These are phyloP conservation scores for Odocoileus virginianus DNA, from an alignment of 2,113 vertebrate species.

Conservation along the genomic window DNA sequence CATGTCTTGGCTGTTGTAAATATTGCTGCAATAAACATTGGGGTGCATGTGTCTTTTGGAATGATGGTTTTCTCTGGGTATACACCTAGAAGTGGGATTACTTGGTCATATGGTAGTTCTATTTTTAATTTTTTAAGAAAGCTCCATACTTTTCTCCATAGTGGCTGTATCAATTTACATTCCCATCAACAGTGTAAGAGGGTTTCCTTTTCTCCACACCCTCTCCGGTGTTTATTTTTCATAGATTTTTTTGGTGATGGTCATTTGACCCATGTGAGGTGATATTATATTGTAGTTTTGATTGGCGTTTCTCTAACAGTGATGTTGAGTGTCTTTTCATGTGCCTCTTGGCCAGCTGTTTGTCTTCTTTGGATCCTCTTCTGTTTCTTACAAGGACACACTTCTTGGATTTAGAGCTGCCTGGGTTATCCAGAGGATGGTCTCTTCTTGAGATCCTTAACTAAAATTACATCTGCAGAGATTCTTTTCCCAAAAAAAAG, in stretches of 20 bases:
- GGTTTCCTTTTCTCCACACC: neutral
- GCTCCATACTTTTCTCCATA: neutral
- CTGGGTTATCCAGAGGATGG: neutral
- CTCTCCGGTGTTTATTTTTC: neutral
- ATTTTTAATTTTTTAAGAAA: neutral
- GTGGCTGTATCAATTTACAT: neutral
- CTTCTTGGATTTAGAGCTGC: neutral
- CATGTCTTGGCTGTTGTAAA: neutral
- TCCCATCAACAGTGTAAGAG: neutral
- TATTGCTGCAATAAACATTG: neutral
- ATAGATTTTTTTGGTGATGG: neutral
- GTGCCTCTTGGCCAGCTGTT: neutral
- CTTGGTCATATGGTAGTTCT: neutral
- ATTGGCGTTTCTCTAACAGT: neutral
- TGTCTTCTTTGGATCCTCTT: neutral
- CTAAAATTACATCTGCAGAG: neutral
- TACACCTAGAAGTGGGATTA: neutral
- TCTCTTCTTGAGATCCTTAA: neutral
- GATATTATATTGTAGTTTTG: neutral
- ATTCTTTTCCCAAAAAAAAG: neutral
- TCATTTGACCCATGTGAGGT: neutral
- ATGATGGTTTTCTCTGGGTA: neutral
- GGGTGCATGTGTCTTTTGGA: neutral
- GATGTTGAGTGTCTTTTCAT: neutral
- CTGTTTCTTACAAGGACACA: neutral